A percentile compares a stretch with the other conserved stretches of the same genome.
phyloP scores from a whole-genome alignment of 2,888 invertebrate genomes.

The Orthosia gothica region DNA sequence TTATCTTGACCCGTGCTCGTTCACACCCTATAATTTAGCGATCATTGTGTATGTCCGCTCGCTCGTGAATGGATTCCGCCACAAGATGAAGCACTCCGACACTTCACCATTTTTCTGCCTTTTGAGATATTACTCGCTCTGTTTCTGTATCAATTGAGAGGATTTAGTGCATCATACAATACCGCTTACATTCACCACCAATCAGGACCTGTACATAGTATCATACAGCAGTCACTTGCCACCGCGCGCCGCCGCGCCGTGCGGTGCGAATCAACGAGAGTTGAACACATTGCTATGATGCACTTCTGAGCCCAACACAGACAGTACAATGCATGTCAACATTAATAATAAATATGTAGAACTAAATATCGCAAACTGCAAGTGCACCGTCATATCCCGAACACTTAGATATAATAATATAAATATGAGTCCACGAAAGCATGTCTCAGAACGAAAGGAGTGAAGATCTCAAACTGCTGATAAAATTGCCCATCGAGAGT shows the following conservation, averaged over 20 bases:
- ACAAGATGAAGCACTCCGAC: conserved; percentile 88
- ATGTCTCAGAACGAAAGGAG: conserved; percentile 90
- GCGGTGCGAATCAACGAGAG: conserved; percentile 74
- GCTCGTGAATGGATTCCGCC: conserved; percentile 88
- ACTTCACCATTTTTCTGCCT: conserved; percentile 88
- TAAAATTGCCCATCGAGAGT: conserved; percentile 81
- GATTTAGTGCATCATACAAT: conserved; percentile 90
- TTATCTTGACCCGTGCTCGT: conserved; percentile 90
- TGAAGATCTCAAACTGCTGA: conserved; percentile 84
- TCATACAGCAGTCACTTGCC: conserved; percentile 64
- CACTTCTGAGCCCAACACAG: conserved; percentile 89
- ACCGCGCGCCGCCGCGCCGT: conserved; percentile 63
- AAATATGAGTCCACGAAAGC: conserved; percentile 88
- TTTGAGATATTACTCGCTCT: conserved; percentile 86
- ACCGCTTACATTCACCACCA: conserved; percentile 70
- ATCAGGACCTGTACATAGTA: conserved; percentile 66
- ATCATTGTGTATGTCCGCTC: conserved; percentile 91
- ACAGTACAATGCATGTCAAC: conserved; percentile 87
- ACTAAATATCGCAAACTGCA: conserved; percentile 87
- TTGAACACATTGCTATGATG: conserved; percentile 87
- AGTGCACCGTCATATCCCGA: conserved; percentile 87
- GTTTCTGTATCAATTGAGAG: conserved; percentile 83
- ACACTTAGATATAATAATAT: conserved; percentile 84
- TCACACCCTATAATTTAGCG: conserved; percentile 88
- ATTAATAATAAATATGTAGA: conserved; percentile 84